Percentiles rank a stretch among this genome's conserved stretches.
These are phyloP conservation scores for Corvus cornix DNA, from an alignment of 2,113 vertebrate genomes.

Conservation along the genomic window DNA sequence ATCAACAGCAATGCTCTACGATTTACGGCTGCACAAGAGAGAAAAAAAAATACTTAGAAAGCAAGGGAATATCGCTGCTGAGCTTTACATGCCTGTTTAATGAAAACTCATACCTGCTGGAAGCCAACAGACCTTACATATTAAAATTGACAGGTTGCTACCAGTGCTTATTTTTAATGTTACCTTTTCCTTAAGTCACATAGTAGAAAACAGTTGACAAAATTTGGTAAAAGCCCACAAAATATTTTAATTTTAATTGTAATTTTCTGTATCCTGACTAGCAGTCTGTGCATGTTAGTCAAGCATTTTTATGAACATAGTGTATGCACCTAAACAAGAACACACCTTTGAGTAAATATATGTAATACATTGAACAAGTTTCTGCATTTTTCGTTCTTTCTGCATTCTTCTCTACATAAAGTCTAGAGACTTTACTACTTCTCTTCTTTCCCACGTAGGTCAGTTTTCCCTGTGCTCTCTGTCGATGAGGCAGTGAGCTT, in stretches of 20 bases:
- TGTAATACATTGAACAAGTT: background rate
- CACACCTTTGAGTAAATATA: background rate
- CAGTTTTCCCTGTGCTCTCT: background rate
- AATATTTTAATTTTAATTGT: background rate
- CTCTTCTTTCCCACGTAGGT: background rate
- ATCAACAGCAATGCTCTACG: background rate
- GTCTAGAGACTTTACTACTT: background rate
- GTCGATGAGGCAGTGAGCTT: background rate
- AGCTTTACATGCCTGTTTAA: background rate
- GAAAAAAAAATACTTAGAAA: background rate
- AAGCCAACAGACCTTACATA: background rate
- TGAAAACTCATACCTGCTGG: background rate
- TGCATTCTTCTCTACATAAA: background rate
- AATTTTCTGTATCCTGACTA: background rate
- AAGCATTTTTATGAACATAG: background rate
- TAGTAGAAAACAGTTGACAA: background rate
- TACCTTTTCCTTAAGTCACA: background rate
- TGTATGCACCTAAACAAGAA: background rate
- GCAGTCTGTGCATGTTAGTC: background rate
- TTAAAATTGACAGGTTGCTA: background rate
- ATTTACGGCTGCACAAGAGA: background rate
- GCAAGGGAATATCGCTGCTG: background rate
- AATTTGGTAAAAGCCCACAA: background rate
- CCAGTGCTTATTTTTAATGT: background rate
- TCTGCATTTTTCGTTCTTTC: background rate